A percentile compares a stretch with the other conserved stretches of the same genome.
These are phyloP conservation scores for Ichneumon xanthorius DNA, from an alignment of 2,888 invertebrate species.

Conservation along the genomic window DNA sequence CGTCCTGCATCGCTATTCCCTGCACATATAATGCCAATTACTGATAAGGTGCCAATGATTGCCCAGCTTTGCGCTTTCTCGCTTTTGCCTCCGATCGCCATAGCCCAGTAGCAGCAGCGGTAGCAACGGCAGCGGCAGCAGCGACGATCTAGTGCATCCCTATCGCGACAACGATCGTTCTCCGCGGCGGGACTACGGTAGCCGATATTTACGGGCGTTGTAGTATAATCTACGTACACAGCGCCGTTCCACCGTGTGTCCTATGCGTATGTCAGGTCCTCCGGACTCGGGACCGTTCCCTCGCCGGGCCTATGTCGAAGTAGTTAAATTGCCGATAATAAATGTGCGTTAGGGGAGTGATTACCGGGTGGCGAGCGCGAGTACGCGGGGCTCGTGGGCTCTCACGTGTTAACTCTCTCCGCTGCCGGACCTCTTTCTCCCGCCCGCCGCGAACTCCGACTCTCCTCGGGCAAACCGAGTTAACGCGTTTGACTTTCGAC, in stretches of 20 bases:
- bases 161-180: slow-evolving; percentile 82
- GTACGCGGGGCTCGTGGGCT: slow-evolving; percentile 46
- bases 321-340: slow-evolving; percentile 83
- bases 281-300: slow-evolving; percentile 44
- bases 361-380: slow-evolving; percentile 59
- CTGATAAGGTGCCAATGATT: slow-evolving; percentile 32
- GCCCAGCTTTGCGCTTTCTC: slow-evolving; percentile 51
- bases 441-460: slow-evolving; percentile 5
- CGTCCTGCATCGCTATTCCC: neutral
- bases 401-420: slow-evolving; percentile 47
- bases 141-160: slow-evolving; percentile 81
- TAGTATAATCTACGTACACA: slow-evolving; percentile 30
- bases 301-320: slow-evolving; percentile 78
- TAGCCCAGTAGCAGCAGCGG: slow-evolving; percentile 41
- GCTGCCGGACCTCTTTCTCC: slow-evolving; percentile 28
- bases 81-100: slow-evolving; percentile 58
- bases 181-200: slow-evolving; percentile 70
- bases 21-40: slow-evolving; percentile 34
- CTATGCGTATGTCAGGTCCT: neutral
- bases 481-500: slow-evolving; percentile 44
- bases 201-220: slow-evolving; percentile 74
- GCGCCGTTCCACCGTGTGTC: slow-evolving; percentile 3
- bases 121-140: slow-evolving; percentile 67
- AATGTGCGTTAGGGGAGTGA: slow-evolving; percentile 77
- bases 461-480: slow-evolving; percentile 45